Percentiles rank a stretch among this genome's conserved stretches.
Evolutionary conservation across 1,140 invertebrate species (phyloP).

Genomic region (Drosophila kurseongensis): DNA sequence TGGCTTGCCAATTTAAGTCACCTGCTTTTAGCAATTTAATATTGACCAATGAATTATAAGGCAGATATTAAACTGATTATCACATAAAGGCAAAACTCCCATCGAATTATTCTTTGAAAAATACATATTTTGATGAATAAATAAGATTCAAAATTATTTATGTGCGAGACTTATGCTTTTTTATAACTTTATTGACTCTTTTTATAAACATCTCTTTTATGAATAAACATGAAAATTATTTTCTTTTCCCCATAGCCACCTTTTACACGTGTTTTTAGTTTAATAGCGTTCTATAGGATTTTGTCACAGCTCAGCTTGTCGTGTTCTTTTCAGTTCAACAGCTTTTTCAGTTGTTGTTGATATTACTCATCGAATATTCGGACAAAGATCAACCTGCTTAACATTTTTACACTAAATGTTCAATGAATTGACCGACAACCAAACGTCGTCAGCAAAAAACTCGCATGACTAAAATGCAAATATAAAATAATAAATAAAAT

Average conservation of each 20-base stretch:
- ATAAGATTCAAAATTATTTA: slow-evolving; percentile 11
- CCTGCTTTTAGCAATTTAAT: slow-evolving; percentile 4
- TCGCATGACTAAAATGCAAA: slow-evolving; percentile 78
- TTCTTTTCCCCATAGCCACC: not conserved
- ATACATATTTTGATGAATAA: not conserved
- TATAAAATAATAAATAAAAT: slow-evolving; percentile 55
- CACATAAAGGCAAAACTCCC: slow-evolving; percentile 5
- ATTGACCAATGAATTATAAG: not conserved
- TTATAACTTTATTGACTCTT: slow-evolving; percentile 3
- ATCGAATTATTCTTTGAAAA: slow-evolving; percentile 12
- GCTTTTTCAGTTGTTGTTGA: slow-evolving; percentile 32
- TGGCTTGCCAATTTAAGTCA: slow-evolving; percentile 11
- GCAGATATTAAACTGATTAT: slow-evolving; percentile 21
- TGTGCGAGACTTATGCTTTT: not conserved
- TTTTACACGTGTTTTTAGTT: slow-evolving; percentile 5
- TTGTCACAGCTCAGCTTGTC: slow-evolving; percentile 6
- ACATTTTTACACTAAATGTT: slow-evolving; percentile 67
- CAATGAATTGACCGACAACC: slow-evolving; percentile 51
- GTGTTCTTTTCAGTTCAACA: slow-evolving; percentile 5
- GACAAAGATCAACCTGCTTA: slow-evolving; percentile 60
- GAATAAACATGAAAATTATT: slow-evolving; percentile 20
- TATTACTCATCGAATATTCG: slow-evolving; percentile 33
- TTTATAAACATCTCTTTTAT: slow-evolving; percentile 5
- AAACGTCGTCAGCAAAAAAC: slow-evolving; percentile 25
- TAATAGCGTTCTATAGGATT: slow-evolving; percentile 4